Evolutionary conservation across 2,888 invertebrate genomes (phyloP).

Genomic region (Mallateleia sp.): DNA sequence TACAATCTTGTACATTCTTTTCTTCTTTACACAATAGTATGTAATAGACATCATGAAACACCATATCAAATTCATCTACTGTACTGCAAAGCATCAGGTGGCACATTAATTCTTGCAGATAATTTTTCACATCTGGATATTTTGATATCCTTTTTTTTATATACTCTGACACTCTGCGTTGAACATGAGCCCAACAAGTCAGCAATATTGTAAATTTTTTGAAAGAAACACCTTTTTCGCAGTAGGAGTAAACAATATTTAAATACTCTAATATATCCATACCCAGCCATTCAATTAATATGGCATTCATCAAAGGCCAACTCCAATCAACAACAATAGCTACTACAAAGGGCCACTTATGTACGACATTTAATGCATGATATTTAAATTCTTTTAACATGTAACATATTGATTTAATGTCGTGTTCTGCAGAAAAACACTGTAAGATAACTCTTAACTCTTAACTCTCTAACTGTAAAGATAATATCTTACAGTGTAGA

Average conservation of each 20-base stretch:
- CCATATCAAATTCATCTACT: conserved; percentile 31
- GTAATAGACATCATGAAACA: conserved; percentile 46
- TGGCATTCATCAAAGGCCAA: conserved; percentile 59
- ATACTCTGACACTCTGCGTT: conserved; percentile 58
- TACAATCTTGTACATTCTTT: not conserved
- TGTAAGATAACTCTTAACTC: no score
- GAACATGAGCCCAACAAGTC: conserved; percentile 65
- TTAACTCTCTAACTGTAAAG: no score
- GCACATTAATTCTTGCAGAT: conserved; percentile 59
- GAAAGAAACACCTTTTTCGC: not conserved
- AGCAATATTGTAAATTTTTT: conserved; percentile 31
- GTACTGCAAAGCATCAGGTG: conserved; percentile 45
- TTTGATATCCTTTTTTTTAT: conserved; percentile 33
- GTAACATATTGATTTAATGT: conserved; percentile 36
- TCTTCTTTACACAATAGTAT: conserved; percentile 10
- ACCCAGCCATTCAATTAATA: no score
- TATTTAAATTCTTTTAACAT: conserved; percentile 55
- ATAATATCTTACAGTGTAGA: no score
- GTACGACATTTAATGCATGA: conserved; percentile 39
- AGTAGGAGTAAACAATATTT: conserved; percentile 42
- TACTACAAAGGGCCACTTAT: conserved; percentile 46
- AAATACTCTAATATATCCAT: conserved; percentile 49
- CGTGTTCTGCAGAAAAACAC: conserved; percentile 59
- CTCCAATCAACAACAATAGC: conserved; percentile 52
- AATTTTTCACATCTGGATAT: conserved; percentile 32